phyloP scores from a whole-genome alignment of 2,888 invertebrate genomes.

The Chirona hameri region DNA sequence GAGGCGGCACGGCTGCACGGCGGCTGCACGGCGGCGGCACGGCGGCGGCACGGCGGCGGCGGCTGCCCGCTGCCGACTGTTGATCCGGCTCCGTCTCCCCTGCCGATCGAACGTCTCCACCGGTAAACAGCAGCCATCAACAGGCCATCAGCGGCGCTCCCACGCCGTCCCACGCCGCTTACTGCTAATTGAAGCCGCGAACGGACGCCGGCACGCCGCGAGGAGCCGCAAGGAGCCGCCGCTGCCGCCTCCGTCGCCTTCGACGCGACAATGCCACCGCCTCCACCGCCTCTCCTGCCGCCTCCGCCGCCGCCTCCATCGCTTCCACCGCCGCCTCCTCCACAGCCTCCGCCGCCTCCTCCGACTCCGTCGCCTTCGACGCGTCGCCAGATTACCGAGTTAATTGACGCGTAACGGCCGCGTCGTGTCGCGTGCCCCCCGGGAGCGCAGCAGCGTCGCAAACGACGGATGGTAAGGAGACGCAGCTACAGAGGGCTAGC shows the following conservation, averaged over 20 bases:
- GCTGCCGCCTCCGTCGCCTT: too few relatives aligned
- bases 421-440: neutral
- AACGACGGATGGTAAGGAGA: too few relatives aligned
- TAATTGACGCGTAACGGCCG: conserved; percentile 22
- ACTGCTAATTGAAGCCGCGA: conserved; percentile 12
- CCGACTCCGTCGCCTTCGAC: neutral
- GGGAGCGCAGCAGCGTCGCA: neutral
- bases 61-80: neutral
- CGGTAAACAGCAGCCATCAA: neutral
- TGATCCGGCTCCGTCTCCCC: neutral
- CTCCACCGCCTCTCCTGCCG: neutral
- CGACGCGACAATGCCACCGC: neutral
- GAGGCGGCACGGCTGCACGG: neutral
- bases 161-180: neutral
- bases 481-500: too few relatives aligned
- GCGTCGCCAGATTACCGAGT: neutral
- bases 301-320: too few relatives aligned
- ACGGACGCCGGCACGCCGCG: neutral
- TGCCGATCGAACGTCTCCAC: neutral
- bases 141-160: neutral
- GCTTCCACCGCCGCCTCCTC: too few relatives aligned
- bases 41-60: neutral
- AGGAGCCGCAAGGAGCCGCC: neutral
- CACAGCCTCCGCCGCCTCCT: neutral
- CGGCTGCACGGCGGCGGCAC: neutral